Conservation (phyloP, 2,797 vertebrate species). For the Anguilla megastoma region DNA sequence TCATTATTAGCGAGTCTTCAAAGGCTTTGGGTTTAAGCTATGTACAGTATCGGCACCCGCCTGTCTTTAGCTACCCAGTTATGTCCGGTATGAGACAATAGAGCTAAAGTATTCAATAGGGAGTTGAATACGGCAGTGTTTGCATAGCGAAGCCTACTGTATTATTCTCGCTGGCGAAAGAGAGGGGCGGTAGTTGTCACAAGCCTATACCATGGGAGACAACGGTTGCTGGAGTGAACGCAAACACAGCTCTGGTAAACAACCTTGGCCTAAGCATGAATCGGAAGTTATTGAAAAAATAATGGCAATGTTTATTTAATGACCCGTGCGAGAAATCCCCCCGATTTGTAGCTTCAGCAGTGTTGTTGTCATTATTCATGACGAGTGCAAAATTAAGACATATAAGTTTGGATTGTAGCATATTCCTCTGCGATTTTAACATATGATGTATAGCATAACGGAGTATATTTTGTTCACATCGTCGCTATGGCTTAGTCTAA, state of each 20-base stretch:
- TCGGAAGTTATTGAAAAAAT: background rate
- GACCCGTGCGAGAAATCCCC: background rate
- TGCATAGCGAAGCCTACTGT: slow-evolving; percentile 57
- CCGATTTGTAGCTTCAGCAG: background rate
- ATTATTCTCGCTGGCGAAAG: slow-evolving; percentile 50
- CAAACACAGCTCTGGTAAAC: slow-evolving; percentile 28
- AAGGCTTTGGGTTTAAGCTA: background rate
- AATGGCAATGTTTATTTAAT: slow-evolving; percentile 22
- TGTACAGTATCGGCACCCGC: slow-evolving; percentile 19
- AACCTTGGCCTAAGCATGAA: slow-evolving; percentile 24
- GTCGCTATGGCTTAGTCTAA: background rate
- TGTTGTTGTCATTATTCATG: background rate
- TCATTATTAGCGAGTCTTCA: background rate
- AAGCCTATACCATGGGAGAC: slow-evolving; percentile 28
- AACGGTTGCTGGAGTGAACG: slow-evolving; percentile 26
- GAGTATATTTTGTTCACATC: background rate
- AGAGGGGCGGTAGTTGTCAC: slow-evolving; percentile 30
- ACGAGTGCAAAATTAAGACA: background rate
- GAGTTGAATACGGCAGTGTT: slow-evolving; percentile 56
- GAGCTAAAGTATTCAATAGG: slow-evolving; percentile 44
- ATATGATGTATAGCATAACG: background rate
- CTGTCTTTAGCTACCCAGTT: slow-evolving; percentile 26
- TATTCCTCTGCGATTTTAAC: background rate
- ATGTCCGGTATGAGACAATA: slow-evolving; percentile 48
- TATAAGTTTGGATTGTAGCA: background rate